These are phyloP conservation scores for Greenwoodochromis staneri DNA, from an alignment of 2,113 vertebrate genomes.

Conservation along the genomic window DNA sequence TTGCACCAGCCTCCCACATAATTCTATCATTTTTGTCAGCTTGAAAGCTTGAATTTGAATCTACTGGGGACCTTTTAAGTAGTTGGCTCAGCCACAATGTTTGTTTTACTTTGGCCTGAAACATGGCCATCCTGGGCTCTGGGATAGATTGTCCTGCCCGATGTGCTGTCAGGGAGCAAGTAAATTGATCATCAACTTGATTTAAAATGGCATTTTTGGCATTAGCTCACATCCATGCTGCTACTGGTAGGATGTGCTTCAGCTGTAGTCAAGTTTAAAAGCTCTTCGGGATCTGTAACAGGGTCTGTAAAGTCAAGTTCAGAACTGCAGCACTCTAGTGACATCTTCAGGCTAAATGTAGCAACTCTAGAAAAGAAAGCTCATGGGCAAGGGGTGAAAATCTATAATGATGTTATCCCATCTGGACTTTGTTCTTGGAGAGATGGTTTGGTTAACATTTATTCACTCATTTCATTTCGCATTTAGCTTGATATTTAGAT, in stretches of 20 bases:
- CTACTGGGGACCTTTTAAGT: neutral
- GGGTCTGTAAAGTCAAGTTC: neutral
- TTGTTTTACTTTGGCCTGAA: conserved; percentile 32
- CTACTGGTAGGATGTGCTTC: neutral
- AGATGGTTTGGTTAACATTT: neutral
- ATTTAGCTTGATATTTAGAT: neutral
- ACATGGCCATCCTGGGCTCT: neutral
- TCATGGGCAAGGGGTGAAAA: neutral
- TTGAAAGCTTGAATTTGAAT: conserved; percentile 20
- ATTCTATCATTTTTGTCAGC: conserved; percentile 23
- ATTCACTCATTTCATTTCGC: neutral
- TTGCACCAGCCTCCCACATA: conserved; percentile 7
- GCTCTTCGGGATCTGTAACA: neutral
- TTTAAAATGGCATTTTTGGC: conserved; percentile 45
- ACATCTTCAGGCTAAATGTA: conserved; percentile 40
- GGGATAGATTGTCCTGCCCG: conserved; percentile 19
- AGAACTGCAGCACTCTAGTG: conserved; percentile 27
- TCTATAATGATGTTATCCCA: neutral
- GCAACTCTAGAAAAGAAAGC: neutral
- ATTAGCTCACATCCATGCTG: neutral
- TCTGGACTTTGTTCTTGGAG: neutral
- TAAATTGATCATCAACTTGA: conserved; percentile 46
- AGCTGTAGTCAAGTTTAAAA: neutral
- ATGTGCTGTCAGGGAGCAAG: conserved; percentile 9
- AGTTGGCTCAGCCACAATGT: conserved; percentile 20